Evolutionary conservation across 2,113 vertebrate species (phyloP).

Genomic region (Hypocryptadius cinnamomeus): DNA sequence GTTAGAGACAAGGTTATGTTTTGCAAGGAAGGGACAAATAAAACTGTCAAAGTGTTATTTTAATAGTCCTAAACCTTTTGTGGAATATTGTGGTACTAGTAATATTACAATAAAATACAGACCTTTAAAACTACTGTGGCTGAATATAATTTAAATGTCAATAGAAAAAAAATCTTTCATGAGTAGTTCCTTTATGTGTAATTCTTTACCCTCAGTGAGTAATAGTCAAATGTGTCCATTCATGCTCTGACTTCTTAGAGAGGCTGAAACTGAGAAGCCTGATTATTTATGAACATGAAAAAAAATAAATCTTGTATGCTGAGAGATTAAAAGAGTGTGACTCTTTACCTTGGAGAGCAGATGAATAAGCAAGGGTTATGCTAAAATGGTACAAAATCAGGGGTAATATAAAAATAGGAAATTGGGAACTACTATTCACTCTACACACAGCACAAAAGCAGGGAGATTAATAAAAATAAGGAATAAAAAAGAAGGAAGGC

Average conservation of each 20-base stretch:
- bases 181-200: background rate
- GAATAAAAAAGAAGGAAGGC: background rate
- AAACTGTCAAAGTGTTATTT: slow-evolving; percentile 34
- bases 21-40: slow-evolving; percentile 29
- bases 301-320: background rate
- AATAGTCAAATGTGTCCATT: slow-evolving; percentile 24
- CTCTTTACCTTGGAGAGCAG: background rate
- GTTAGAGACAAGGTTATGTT: background rate
- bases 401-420: background rate
- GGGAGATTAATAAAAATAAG: background rate
- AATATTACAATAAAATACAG: slow-evolving; percentile 14
- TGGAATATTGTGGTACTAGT: background rate
- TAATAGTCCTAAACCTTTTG: background rate
- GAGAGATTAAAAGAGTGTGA: background rate
- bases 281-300: background rate
- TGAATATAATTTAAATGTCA: slow-evolving; percentile 23
- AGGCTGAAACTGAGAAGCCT: background rate
- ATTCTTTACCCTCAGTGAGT: background rate
- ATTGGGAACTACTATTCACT: background rate
- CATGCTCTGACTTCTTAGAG: slow-evolving; percentile 6
- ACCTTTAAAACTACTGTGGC: slow-evolving; percentile 14
- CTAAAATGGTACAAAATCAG: background rate
- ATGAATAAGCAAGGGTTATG: background rate
- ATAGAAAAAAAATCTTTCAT: slow-evolving; percentile 5
- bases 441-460: background rate